These are phyloP conservation scores for Cartodere bifasciata DNA, from an alignment of 2,888 invertebrate genomes.

Conservation along the genomic window DNA sequence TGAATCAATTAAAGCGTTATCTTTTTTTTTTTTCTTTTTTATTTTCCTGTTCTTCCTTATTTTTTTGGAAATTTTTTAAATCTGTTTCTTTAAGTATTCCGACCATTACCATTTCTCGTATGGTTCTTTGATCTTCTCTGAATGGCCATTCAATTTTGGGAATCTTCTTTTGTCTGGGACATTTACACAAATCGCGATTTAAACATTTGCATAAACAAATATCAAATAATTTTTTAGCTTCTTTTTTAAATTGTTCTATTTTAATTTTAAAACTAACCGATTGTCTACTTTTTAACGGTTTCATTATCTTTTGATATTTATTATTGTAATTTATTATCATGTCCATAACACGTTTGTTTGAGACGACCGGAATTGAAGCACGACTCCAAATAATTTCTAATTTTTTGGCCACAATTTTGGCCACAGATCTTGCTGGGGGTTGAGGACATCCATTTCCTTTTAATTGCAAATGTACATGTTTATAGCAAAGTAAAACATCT, in stretches of 20 bases:
- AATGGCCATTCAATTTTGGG: constrained; percentile 6
- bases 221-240: constrained; percentile 6
- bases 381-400: neutral
- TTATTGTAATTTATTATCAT: constrained; percentile 1
- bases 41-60: constrained; percentile 2
- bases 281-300: constrained; percentile 3
- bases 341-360: too few species aligned
- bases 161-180: constrained; percentile 6
- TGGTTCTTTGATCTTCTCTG: constrained; percentile 8
- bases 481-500: constrained; percentile 2
- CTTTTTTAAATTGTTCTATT: constrained; percentile 2
- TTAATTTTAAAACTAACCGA: neutral
- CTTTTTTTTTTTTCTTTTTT: too few species aligned
- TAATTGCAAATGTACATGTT: constrained; percentile 1
- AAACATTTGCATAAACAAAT: constrained; percentile 6
- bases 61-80: constrained; percentile 1
- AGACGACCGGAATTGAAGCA: neutral
- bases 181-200: constrained; percentile 3
- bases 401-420: constrained; percentile 1
- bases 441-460: constrained; percentile 7
- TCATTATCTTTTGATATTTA: constrained; percentile 2
- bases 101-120: constrained; percentile 9
- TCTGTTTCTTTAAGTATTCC: constrained; percentile 3
- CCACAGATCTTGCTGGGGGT: too few species aligned
- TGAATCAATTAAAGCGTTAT: too few species aligned